Base-by-base conservation (phyloP, 2,797 vertebrate species). In the Nasua narica region DNA sequence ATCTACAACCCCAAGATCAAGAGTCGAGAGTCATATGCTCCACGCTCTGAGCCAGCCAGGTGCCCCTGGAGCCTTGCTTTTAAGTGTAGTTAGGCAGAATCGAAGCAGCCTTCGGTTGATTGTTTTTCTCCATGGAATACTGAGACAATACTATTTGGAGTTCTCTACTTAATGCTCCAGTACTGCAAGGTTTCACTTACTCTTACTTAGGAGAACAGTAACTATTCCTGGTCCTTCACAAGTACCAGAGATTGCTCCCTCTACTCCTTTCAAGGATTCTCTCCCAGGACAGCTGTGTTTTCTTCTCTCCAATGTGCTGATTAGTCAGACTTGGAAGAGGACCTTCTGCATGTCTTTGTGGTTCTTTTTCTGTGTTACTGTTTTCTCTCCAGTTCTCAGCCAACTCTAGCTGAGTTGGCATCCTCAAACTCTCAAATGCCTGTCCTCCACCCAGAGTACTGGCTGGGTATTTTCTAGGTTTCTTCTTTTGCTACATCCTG, bases 271-370 rank as follows among this genome's bases (percentile, higher is more conserved):
- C 9, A 76, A 48, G 32, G 37, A 10, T 19, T n/a, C 15, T 29
- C 19, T 18, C 10, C 10, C 14, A 3, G 12, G n/a, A 2, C 23
- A 13, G 1, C 6, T 35, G 25, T 0, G 1, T 8, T 48, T 48
- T 50, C 56, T 65, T 50, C n/a, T 62, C 56, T n/a, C 3, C 6
- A 43, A 13, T 1, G 12, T 4, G 18, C 32, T 35, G 32, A 25
- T 27, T 11, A 6, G 1, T 18, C 4, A 25, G 27, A n/a, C 69
- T 67, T n/a, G 3, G 12, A 43, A 72, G 18, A 40, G 37, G 21
- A n/a, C 11, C 35, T 32, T 19, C 12, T 69, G n/a, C 48, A 37
- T 3, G 15, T 25, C n/a, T 40, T 12, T 11, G 12, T 23, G 37
- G 32, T 16, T 35, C 29, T 72, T 27, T 37, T 14, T 29, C 19